These are phyloP conservation scores for Eulimnadia texana DNA, from an alignment of 1,140 invertebrate species.

Conservation along the genomic window DNA sequence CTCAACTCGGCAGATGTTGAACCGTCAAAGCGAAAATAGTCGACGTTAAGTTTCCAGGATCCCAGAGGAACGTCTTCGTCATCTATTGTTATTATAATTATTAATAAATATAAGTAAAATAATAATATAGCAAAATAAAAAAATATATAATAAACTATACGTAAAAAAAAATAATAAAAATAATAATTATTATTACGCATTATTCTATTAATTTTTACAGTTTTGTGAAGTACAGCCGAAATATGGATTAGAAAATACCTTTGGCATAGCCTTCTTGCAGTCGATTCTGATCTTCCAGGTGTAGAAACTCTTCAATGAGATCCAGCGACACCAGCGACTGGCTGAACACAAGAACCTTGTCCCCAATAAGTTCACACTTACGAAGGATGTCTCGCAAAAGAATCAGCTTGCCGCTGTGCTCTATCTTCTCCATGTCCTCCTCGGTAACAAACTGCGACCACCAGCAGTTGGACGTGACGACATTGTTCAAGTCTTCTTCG, in stretches of 20 bases:
- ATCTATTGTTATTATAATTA: neutral
- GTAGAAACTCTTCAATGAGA: slow-evolving; percentile 76
- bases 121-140: neutral
- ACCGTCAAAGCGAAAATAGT: slow-evolving; percentile 88
- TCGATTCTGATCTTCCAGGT: slow-evolving; percentile 34
- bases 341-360: slow-evolving; percentile 89
- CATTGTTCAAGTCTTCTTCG: slow-evolving; percentile 12
- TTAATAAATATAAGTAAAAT: neutral
- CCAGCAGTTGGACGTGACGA: slow-evolving; percentile 23
- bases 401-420: slow-evolving; percentile 62
- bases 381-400: slow-evolving; percentile 71
- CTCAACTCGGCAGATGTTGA: slow-evolving; percentile 61
- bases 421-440: slow-evolving; percentile 41
- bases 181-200: too few species aligned
- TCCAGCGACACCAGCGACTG: slow-evolving; percentile 75
- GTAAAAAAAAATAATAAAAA: too few species aligned
- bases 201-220: slow-evolving; percentile 1
- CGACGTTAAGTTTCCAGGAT: slow-evolving; percentile 58
- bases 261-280: slow-evolving; percentile 36
- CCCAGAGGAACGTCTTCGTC: slow-evolving; percentile 33
- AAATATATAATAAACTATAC: neutral
- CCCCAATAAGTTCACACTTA: slow-evolving; percentile 72
- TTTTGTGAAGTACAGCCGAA: too few species aligned
- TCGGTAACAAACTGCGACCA: slow-evolving; percentile 41
- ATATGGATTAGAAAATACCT: neutral